phyloP scores from a whole-genome alignment of 2,113 vertebrate genomes.

The Rhineura floridana region DNA sequence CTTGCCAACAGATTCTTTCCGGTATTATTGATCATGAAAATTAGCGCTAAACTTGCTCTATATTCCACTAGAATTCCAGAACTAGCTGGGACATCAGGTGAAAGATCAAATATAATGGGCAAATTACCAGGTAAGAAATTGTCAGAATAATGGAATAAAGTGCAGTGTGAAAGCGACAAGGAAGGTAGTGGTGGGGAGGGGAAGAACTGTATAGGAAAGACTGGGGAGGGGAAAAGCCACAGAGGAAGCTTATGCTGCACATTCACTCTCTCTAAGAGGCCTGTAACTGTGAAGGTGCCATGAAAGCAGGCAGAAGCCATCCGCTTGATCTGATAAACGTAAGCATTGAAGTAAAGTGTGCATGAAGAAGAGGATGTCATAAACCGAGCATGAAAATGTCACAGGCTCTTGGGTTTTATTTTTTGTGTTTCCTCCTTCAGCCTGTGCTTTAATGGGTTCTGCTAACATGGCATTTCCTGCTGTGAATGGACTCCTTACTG shows the following conservation, averaged over 20 bases:
- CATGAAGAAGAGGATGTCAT: slow-evolving; percentile 50
- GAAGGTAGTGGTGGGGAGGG: no score
- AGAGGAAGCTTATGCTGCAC: slow-evolving; percentile 67
- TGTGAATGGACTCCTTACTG: neutral
- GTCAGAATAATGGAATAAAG: no score
- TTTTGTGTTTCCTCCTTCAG: slow-evolving; percentile 52
- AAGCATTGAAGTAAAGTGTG: slow-evolving; percentile 59
- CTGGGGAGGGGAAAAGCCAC: slow-evolving; percentile 57
- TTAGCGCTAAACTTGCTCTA: no score
- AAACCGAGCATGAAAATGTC: slow-evolving; percentile 63
- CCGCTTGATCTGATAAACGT: slow-evolving; percentile 72
- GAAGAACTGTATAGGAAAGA: slow-evolving; percentile 19
- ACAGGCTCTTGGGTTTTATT: slow-evolving; percentile 52
- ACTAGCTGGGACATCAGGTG: no score
- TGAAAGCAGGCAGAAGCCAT: slow-evolving; percentile 63
- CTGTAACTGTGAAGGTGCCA: slow-evolving; percentile 58
- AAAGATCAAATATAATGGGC: no score
- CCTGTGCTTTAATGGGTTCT: neutral
- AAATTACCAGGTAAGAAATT: no score
- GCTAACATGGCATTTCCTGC: slow-evolving; percentile 3
- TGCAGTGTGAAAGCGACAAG: no score
- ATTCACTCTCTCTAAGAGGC: slow-evolving; percentile 34
- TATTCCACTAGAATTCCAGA: no score
- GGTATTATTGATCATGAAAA: no score
- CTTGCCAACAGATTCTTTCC: no score